phyloP scores from a whole-genome alignment of 2,113 vertebrate genomes.

The Gopherus flavomarginatus region DNA sequence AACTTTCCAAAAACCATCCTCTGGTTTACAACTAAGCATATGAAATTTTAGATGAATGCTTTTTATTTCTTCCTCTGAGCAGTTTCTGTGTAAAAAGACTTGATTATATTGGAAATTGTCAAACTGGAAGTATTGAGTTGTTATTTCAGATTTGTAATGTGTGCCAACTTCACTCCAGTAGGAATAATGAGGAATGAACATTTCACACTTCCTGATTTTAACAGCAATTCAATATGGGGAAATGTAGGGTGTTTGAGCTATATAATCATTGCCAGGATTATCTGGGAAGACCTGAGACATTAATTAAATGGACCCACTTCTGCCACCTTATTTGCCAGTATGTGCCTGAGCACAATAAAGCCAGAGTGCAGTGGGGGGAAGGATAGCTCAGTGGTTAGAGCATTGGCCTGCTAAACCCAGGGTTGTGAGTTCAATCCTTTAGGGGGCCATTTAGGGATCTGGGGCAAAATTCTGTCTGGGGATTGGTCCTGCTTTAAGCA shows the following conservation, averaged over 20 bases:
- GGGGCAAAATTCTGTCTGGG: no score
- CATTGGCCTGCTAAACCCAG: no score
- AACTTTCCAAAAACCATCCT: slow-evolving; percentile 26
- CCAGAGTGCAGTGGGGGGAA: neutral
- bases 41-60: neutral
- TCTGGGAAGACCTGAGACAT: neutral
- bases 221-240: neutral
- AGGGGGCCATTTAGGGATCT: no score
- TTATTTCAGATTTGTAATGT: neutral
- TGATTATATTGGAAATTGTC: neutral
- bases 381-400: no score
- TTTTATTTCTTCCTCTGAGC: neutral
- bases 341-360: fast-evolving
- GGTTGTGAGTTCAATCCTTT: no score
- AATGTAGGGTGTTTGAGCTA: neutral
- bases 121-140: neutral
- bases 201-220: neutral
- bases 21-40: neutral
- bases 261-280: neutral
- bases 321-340: fast-evolving
- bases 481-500: no score
- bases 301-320: neutral
- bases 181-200: neutral
- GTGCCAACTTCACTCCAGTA: neutral
- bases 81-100: neutral